A percentile compares a stretch with the other conserved stretches of the same genome.
Evolutionary conservation across 2,888 invertebrate species (phyloP).

Genomic region (Tenodera sinensis): DNA sequence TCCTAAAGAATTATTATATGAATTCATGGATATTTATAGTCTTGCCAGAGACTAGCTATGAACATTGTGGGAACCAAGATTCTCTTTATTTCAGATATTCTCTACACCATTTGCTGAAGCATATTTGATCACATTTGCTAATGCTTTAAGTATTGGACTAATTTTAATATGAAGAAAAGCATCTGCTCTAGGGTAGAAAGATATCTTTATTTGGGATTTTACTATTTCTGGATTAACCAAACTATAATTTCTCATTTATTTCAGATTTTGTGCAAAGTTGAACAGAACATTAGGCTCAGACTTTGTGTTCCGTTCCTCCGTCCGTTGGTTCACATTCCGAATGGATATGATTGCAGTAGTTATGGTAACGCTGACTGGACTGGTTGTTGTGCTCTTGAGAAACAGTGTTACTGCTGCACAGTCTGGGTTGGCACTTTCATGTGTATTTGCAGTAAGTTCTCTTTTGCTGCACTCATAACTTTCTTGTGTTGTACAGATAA

Average conservation of each 20-base stretch:
- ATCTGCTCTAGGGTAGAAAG: too few species aligned
- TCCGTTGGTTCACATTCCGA: constrained; percentile 47
- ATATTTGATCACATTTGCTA: too few species aligned
- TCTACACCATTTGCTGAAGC: too few species aligned
- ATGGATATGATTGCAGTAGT: constrained; percentile 44
- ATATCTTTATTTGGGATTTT: too few species aligned
- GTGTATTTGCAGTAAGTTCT: constrained; percentile 47
- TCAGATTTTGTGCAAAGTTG: constrained; percentile 44
- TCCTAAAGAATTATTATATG: too few species aligned
- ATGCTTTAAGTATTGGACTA: too few species aligned
- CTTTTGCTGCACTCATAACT: background rate
- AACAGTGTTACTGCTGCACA: constrained; percentile 45
- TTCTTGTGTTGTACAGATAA: background rate
- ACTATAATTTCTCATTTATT: constrained; percentile 19
- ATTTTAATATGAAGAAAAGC: too few species aligned
- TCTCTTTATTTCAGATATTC: too few species aligned
- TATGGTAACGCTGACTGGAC: constrained; percentile 45
- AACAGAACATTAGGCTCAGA: constrained; percentile 46
- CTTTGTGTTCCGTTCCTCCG: constrained; percentile 45
- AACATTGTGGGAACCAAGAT: too few species aligned
- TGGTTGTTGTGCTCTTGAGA: constrained; percentile 45
- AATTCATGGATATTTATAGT: too few species aligned
- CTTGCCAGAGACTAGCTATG: too few species aligned
- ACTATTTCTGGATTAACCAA: too few species aligned
- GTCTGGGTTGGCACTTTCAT: constrained; percentile 52